Evolutionary conservation across 2,797 vertebrate genomes (phyloP), one percentile per base, ranked within the genome.

Genomic region (Epinephelus coioides): DNA sequence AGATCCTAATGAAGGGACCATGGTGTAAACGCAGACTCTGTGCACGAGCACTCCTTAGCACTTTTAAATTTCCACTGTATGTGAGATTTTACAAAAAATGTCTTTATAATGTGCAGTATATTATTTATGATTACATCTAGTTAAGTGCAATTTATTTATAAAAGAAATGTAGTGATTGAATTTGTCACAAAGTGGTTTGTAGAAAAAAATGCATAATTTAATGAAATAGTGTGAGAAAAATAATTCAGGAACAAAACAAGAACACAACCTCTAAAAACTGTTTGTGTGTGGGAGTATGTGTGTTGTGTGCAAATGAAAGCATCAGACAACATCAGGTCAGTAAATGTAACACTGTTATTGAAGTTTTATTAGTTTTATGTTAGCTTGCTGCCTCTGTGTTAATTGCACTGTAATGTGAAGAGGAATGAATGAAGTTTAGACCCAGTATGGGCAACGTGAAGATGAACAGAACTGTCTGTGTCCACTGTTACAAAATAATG

Each of bases 1-100:
- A 21, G 2, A 0, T 1, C 0, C 0, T 0, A 2, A 17, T 1
- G 25, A 4, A 4, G 80, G 14, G 5, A 78, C 71, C 0, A 2
- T 25, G 18, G 68, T 76, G n/a, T 81, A n/a, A 76, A 63, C 21
- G 2, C 25, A 18, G 9, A 57, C 25, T 64, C 9, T 54, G 19
- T 34, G 21, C 25, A 23, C 19, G 13, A 34, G 8, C 25, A 68
- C 51, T 3, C 44, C 65, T 13, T 68, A 69, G 74, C 71, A 81
- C 64, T 79, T 85, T 75, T 17, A 78, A 75, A 54, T n/a, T 38
- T 61, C 13, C 40, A 55, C 19, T 47, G 7, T 7, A 25, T 47
- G 50, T 77, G 56, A 50, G 21, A 55, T 53, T n/a, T 12, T 5
- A 30, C 6, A 0, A 10, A 44, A 30, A 7, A n/a, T 21, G 3